These are phyloP conservation scores for Sebastes trivittatus DNA, from an alignment of 2,797 vertebrate genomes.

Conservation along the genomic window DNA sequence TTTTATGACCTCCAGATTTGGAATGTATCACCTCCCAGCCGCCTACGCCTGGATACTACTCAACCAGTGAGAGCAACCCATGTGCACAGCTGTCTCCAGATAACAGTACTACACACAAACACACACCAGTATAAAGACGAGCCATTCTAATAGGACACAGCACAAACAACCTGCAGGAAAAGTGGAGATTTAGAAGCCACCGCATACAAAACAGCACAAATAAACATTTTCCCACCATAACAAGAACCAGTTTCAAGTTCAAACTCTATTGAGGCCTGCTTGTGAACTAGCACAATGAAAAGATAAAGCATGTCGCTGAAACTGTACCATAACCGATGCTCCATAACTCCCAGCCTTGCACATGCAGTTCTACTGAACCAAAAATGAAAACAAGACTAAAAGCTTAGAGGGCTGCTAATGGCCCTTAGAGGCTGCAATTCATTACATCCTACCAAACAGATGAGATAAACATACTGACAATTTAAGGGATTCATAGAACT, in stretches of 20 bases:
- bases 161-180: background rate
- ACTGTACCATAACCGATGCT: background rate
- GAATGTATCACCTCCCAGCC: conserved; percentile 72
- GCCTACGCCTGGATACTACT: conserved; percentile 64
- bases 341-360: background rate
- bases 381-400: background rate
- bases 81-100: conserved; percentile 62
- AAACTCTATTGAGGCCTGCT: background rate
- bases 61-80: conserved; percentile 36
- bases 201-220: background rate
- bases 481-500: background rate
- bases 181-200: background rate
- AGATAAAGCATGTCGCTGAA: background rate
- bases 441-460: background rate
- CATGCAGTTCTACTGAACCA: background rate
- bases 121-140: background rate
- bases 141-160: background rate
- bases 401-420: background rate
- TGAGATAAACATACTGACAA: background rate
- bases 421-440: background rate
- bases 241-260: background rate
- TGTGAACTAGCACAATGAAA: background rate
- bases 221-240: background rate
- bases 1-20: conserved; percentile 76
- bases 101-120: conserved; percentile 4